These are phyloP conservation scores for Phortica okadai DNA, from an alignment of 2,888 invertebrate genomes.

Conservation along the genomic window DNA sequence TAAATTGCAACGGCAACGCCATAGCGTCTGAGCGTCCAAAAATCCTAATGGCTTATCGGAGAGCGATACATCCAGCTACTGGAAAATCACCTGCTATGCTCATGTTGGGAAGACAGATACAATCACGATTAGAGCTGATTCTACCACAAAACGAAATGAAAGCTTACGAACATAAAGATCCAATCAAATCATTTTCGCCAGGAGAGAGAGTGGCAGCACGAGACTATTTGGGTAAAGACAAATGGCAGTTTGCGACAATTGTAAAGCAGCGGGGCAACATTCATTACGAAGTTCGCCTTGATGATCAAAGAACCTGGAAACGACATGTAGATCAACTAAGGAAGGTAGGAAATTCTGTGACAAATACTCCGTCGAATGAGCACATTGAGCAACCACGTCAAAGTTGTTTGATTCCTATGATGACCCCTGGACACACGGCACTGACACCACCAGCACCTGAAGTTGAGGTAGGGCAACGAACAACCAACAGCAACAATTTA, in stretches of 20 bases:
- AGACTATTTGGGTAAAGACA: conserved; percentile 38
- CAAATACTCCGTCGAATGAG: neutral
- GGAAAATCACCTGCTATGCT: too few species aligned
- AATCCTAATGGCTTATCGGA: too few species aligned
- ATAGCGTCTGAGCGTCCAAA: neutral
- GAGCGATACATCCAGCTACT: too few species aligned
- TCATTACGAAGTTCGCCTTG: conserved; percentile 36
- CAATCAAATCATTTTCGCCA: conserved; percentile 7
- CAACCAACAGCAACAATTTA: too few species aligned
- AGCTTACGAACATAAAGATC: neutral
- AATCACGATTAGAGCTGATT: conserved; percentile 18
- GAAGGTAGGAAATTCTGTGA: neutral
- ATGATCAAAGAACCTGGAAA: conserved; percentile 38
- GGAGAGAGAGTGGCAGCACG: conserved; percentile 40
- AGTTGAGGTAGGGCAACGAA: too few species aligned
- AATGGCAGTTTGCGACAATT: conserved; percentile 41
- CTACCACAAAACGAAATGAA: neutral
- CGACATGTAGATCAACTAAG: conserved; percentile 34
- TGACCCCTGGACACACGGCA: too few species aligned
- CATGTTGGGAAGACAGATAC: neutral
- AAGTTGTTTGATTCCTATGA: neutral
- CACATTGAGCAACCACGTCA: neutral
- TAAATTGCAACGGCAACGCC: conserved; percentile 12
- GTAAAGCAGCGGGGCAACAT: conserved; percentile 27
- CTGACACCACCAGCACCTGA: too few species aligned